Percentiles rank a stretch among this genome's conserved stretches.
Conservation (phyloP, 2,113 vertebrate species). For the Gallinago paraguaiae region DNA sequence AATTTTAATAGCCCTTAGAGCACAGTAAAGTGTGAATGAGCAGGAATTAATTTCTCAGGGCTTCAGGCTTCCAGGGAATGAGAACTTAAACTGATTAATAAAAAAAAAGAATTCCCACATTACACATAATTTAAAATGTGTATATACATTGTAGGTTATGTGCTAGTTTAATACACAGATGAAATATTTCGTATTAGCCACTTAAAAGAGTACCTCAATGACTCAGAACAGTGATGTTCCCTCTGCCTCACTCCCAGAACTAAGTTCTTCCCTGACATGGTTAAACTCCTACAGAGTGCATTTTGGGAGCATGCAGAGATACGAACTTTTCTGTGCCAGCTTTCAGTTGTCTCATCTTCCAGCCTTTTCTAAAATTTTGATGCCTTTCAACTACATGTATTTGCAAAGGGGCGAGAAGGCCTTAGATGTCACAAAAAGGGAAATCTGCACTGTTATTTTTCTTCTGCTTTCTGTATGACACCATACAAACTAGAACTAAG, state of each 20-base stretch:
- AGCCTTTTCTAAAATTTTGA: not conserved
- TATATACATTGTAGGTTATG: not conserved
- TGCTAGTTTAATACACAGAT: not conserved
- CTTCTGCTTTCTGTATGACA: not conserved
- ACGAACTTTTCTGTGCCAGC: not conserved
- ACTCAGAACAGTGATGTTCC: not conserved
- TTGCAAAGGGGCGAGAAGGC: not conserved
- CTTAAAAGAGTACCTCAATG: not conserved
- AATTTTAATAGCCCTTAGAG: not conserved
- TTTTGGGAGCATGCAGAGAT: not conserved
- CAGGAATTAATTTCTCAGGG: not conserved
- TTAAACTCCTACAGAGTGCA: not conserved
- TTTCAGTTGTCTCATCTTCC: not conserved
- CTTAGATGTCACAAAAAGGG: not conserved
- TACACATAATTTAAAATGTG: not conserved
- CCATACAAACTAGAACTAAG: not conserved
- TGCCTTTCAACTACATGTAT: not conserved
- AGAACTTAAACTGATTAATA: not conserved
- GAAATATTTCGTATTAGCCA: not conserved
- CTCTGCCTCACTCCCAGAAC: not conserved
- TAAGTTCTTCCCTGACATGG: not conserved
- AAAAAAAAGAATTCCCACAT: not conserved
- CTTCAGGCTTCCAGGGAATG: not conserved
- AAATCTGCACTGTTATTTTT: not conserved
- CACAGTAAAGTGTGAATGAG: not conserved